These are phyloP conservation scores for Frieseomelitta varia DNA, from an alignment of 1,140 invertebrate genomes.

Conservation along the genomic window DNA sequence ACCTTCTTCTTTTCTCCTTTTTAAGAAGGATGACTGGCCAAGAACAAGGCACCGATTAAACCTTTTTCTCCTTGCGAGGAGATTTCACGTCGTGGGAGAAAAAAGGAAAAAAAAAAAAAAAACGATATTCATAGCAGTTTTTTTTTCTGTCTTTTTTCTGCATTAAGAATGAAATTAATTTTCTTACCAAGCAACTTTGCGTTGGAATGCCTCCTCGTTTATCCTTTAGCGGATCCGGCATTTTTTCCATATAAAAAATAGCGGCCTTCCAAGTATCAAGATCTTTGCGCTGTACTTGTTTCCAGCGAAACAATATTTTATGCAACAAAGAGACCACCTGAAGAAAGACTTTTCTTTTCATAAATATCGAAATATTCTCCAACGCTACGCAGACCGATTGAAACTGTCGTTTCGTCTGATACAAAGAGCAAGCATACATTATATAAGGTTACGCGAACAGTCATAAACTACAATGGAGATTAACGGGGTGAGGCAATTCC, in stretches of 20 bases:
- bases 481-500: constrained; percentile 18
- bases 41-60: constrained; percentile 49
- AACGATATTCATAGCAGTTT: neutral
- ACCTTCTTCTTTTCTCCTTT: constrained; percentile 24
- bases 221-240: too few relatives aligned
- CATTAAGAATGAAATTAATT: constrained; percentile 37
- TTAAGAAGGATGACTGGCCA: constrained; percentile 45
- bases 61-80: constrained; percentile 13
- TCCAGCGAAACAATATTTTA: too few relatives aligned
- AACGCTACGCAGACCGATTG: neutral
- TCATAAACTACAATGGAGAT: constrained; percentile 11
- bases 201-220: neutral
- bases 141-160: neutral
- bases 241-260: too few relatives aligned
- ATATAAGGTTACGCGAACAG: neutral
- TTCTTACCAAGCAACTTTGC: constrained; percentile 31
- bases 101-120: neutral
- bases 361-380: neutral
- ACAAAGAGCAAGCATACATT: too few relatives aligned
- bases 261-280: too few relatives aligned
- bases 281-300: too few relatives aligned
- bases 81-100: constrained; percentile 1
- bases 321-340: too few relatives aligned
- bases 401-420: neutral
- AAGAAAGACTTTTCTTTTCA: too few relatives aligned